These are phyloP conservation scores for Polydesmus complanatus DNA, from an alignment of 2,888 invertebrate genomes.

Conservation along the genomic window DNA sequence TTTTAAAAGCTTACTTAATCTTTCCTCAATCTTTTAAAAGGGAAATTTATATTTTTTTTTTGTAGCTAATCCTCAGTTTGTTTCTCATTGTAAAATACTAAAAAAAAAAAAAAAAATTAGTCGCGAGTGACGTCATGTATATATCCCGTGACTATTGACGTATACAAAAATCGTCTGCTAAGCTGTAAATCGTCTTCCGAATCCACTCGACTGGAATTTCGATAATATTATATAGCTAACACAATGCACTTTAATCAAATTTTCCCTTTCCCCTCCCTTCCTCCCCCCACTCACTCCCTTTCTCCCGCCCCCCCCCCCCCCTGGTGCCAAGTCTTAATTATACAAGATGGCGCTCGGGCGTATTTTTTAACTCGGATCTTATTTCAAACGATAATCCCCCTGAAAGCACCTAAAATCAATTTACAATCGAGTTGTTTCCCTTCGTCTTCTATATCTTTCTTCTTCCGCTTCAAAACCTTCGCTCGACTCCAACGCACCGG, in stretches of 20 bases:
- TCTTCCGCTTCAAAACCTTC: not conserved
- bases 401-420: not conserved
- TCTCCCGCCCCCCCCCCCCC: not conserved
- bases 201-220: not conserved
- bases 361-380: not conserved
- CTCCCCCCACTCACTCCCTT: not conserved
- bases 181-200: not conserved
- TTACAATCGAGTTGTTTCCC: not conserved
- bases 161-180: not conserved
- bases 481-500: not conserved
- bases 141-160: too few species aligned
- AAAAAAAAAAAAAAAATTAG: too few species aligned
- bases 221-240: not conserved
- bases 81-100: too few species aligned
- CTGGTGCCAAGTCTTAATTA: not conserved
- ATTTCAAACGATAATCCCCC: not conserved
- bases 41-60: too few species aligned
- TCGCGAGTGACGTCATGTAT: too few species aligned
- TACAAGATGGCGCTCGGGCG: not conserved
- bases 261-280: not conserved
- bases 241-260: not conserved
- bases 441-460: not conserved
- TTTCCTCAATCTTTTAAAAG: too few species aligned
- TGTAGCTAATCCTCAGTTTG: too few species aligned
- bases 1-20: too few species aligned